phyloP scores from a whole-genome alignment of 2,113 vertebrate genomes.

The Brachyhypopomus occidentalis region DNA sequence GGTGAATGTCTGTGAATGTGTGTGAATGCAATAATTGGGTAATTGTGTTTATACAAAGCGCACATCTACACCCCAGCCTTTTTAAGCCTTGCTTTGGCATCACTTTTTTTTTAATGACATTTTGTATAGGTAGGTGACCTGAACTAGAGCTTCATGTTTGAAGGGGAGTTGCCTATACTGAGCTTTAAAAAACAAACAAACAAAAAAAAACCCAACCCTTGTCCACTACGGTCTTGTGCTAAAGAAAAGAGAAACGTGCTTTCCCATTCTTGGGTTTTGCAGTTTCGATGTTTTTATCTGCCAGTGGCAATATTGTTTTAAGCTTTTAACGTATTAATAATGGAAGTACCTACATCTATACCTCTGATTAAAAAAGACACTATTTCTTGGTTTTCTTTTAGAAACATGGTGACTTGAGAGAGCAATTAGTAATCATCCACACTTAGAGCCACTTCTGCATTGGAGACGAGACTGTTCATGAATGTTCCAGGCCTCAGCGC shows the following conservation, averaged over 20 bases:
- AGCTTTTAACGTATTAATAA: constrained; percentile 10
- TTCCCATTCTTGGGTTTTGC: background rate
- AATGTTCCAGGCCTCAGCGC: constrained; percentile 22
- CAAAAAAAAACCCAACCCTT: background rate
- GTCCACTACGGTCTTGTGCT: background rate
- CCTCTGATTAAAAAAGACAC: background rate
- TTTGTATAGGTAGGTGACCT: constrained; percentile 2
- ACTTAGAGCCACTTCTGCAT: background rate
- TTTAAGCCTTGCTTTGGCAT: constrained; percentile 25
- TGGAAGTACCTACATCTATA: background rate
- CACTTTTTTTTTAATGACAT: constrained; percentile 1
- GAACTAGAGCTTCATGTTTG: background rate
- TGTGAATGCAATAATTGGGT: constrained; percentile 17
- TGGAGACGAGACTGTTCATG: background rate
- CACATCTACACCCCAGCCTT: constrained; percentile 16
- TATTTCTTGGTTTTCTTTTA: background rate
- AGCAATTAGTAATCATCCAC: background rate
- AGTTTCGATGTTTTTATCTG: background rate
- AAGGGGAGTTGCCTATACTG: background rate
- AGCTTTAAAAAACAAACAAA: background rate
- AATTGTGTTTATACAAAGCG: constrained; percentile 5
- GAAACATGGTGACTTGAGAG: constrained; percentile 7
- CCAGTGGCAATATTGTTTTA: constrained; percentile 11
- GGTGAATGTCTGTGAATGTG: constrained; percentile 25
- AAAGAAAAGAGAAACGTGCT: background rate